Percentiles rank a stretch among this genome's conserved stretches.
Evolutionary conservation across 2,113 vertebrate species (phyloP).

Genomic region (Delphinus delphis): DNA sequence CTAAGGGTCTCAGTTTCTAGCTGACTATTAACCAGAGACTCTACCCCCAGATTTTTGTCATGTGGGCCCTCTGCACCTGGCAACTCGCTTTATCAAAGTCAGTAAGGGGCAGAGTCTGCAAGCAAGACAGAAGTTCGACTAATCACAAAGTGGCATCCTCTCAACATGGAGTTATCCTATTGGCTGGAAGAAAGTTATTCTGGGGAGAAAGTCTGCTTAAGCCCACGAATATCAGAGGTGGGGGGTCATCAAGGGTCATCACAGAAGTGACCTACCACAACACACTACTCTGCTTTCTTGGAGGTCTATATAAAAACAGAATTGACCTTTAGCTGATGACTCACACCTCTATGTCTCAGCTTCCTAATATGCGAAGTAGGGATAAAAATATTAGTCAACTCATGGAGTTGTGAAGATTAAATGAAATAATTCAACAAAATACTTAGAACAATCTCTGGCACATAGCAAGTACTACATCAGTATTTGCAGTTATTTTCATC

Average conservation of each 20-base stretch:
- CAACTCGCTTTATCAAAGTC: neutral
- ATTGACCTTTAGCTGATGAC: neutral
- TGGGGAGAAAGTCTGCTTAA: neutral
- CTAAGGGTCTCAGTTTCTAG: neutral
- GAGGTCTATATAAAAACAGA: neutral
- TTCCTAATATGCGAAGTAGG: neutral
- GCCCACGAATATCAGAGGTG: neutral
- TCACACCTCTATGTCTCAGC: neutral
- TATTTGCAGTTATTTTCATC: neutral
- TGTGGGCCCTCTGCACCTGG: accelerated
- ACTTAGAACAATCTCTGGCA: neutral
- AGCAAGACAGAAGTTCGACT: neutral
- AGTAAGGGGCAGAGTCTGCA: neutral
- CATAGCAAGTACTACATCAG: neutral
- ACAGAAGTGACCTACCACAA: accelerated
- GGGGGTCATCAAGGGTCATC: no score
- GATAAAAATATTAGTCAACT: neutral
- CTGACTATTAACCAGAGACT: neutral
- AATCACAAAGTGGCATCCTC: neutral
- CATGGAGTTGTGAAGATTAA: neutral
- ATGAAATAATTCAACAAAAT: neutral
- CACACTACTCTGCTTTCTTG: neutral
- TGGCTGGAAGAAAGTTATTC: neutral
- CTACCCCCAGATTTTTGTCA: no score
- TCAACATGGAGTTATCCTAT: neutral